Percentiles rank a stretch among this genome's conserved stretches.
Evolutionary conservation across 2,113 vertebrate genomes (phyloP).

Genomic region (Caloenas nicobarica): DNA sequence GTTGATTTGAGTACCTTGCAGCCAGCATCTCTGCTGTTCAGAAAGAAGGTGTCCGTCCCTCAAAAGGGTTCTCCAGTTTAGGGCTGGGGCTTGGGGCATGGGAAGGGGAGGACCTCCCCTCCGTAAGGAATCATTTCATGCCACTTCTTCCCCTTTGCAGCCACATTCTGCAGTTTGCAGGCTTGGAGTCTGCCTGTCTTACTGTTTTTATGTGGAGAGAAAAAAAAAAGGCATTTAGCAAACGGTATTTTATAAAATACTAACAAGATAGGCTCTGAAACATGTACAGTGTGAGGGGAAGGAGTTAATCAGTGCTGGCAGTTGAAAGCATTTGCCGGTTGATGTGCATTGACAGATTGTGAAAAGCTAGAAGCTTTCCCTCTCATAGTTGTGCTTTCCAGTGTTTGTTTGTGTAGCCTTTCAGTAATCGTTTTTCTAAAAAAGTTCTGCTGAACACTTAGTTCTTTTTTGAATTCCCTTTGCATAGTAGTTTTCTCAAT

Average conservation of each 20-base stretch:
- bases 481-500: background rate
- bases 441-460: conserved; percentile 50
- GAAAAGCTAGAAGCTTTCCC: conserved; percentile 42
- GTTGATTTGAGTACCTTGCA: background rate
- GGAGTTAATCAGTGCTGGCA: background rate
- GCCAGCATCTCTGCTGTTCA: background rate
- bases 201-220: background rate
- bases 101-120: background rate
- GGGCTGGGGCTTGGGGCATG: background rate
- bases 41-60: background rate
- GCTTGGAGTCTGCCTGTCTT: background rate
- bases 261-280: background rate
- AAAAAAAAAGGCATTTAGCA: background rate
- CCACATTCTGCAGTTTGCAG: background rate
- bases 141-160: background rate
- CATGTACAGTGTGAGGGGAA: background rate
- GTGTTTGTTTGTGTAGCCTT: conserved; percentile 48
- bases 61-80: background rate
- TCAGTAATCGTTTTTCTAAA: conserved; percentile 41
- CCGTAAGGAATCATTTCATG: background rate
- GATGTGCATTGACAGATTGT: background rate
- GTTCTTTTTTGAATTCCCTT: conserved; percentile 26
- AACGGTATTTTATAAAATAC: background rate
- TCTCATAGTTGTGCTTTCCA: conserved; percentile 26
- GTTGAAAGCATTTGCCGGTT: background rate